phyloP scores from a whole-genome alignment of 2,113 vertebrate species.

The Grammomys surdaster region DNA sequence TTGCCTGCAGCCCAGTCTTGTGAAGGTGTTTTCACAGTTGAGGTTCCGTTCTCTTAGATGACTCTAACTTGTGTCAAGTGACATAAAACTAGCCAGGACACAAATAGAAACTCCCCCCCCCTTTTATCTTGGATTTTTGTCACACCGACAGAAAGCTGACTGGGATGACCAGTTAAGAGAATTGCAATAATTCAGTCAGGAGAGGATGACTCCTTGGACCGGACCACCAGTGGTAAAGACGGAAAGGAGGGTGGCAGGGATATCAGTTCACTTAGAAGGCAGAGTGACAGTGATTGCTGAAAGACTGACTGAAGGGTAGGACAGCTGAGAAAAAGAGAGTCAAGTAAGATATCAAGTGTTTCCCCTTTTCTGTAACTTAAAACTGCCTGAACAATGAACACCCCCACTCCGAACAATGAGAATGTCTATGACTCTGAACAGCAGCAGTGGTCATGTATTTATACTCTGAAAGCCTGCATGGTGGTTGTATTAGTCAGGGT shows the following conservation, averaged over 20 bases:
- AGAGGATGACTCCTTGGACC: not conserved
- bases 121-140: not conserved
- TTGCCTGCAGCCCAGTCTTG: not conserved
- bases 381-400: not conserved
- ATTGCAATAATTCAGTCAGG: not conserved
- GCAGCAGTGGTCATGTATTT: not conserved
- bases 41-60: not conserved
- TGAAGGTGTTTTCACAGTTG: not conserved
- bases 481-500: no score
- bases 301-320: not conserved
- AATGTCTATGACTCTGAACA: not conserved
- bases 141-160: not conserved
- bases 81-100: not conserved
- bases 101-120: not conserved
- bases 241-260: not conserved
- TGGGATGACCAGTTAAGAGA: not conserved
- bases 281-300: not conserved
- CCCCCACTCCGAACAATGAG: not conserved
- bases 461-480: not conserved
- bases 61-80: not conserved
- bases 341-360: not conserved
- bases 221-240: not conserved
- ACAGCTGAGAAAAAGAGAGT: not conserved
- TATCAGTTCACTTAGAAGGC: not conserved
- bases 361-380: not conserved